A percentile compares a stretch with the other conserved stretches of the same genome.
Evolutionary conservation across 2,113 vertebrate species (phyloP).

Genomic region (Caranx melampygus): DNA sequence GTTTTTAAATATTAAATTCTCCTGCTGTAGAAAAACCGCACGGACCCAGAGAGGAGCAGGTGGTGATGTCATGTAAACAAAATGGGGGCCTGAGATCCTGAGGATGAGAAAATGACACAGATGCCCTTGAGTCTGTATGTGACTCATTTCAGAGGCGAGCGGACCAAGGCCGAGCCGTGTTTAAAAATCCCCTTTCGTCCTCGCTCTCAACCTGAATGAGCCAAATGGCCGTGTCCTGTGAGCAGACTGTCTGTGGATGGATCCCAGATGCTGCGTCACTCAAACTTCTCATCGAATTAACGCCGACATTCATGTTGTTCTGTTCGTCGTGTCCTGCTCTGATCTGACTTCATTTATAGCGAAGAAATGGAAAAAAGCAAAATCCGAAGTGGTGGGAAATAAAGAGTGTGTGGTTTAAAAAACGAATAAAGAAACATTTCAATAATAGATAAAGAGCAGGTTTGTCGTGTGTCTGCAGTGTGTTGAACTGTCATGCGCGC

Average conservation of each 20-base stretch:
- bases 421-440: neutral
- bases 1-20: neutral
- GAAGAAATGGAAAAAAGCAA: neutral
- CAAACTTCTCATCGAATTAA: neutral
- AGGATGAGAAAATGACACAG: conserved; percentile 20
- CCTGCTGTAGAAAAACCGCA: neutral
- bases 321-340: neutral
- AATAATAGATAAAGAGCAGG: neutral
- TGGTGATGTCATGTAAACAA: conserved; percentile 57
- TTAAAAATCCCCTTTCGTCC: conserved; percentile 37
- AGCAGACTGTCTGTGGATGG: conserved; percentile 4
- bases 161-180: conserved; percentile 20
- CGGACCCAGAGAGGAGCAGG: neutral
- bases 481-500: conserved; percentile 42
- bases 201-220: neutral
- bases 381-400: neutral
- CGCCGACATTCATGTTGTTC: neutral
- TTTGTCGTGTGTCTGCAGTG: neutral
- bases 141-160: conserved; percentile 35
- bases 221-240: neutral
- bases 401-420: neutral
- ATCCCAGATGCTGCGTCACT: conserved; percentile 42
- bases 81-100: conserved; percentile 43
- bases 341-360: neutral
- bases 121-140: conserved; percentile 38